Percentiles rank a stretch among this genome's conserved stretches.
Evolutionary conservation across 2,113 vertebrate genomes (phyloP).

Genomic region (Hippocampus zosterae): DNA sequence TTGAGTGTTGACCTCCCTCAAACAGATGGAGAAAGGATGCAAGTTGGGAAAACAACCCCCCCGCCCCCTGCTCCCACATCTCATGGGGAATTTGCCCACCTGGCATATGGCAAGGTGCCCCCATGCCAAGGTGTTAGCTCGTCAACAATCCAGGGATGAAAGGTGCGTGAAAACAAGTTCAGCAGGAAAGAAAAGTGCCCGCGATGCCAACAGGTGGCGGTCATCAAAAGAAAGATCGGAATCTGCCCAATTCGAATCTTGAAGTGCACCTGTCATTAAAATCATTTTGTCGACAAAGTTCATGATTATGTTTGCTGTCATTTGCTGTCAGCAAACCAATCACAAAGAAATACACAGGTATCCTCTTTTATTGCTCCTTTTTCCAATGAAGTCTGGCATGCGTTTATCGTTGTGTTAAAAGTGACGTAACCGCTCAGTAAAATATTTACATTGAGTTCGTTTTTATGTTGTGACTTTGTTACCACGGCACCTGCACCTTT

Average conservation of each 20-base stretch:
- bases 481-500: not conserved
- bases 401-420: not conserved
- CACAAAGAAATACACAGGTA: not conserved
- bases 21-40: not conserved
- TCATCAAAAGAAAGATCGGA: not conserved
- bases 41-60: not conserved
- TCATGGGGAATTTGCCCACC: not conserved
- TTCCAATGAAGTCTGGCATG: not conserved
- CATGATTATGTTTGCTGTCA: not conserved
- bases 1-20: constrained; percentile 1
- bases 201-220: not conserved
- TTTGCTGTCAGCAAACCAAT: not conserved
- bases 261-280: not conserved
- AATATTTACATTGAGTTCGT: not conserved
- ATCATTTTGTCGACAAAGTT: not conserved
- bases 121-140: not conserved
- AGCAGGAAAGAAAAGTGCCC: not conserved
- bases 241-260: no score
- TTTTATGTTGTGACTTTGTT: not conserved
- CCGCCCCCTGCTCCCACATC: not conserved
- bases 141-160: not conserved
- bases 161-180: not conserved
- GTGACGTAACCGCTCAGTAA: not conserved
- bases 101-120: not conserved
- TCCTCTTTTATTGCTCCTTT: not conserved